Evolutionary conservation across 2,113 vertebrate genomes (phyloP).

Genomic region (Brachyistius frenatus): DNA sequence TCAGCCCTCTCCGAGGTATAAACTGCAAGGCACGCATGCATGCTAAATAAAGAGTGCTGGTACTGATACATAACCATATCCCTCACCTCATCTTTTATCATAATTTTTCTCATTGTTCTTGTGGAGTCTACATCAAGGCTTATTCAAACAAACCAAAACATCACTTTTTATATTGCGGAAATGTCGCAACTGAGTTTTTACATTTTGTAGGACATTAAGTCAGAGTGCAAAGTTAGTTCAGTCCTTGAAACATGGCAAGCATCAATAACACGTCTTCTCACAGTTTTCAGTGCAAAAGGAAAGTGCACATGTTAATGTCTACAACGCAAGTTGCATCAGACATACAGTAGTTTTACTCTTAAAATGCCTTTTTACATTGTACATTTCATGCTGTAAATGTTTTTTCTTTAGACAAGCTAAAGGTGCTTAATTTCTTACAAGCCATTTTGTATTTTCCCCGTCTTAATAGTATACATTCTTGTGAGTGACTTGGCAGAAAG

Average conservation of each 20-base stretch:
- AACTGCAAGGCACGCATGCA: conserved; percentile 42
- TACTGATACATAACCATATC: conserved; percentile 44
- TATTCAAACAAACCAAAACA: conserved; percentile 45
- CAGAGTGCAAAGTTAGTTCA: not conserved
- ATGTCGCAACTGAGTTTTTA: conserved; percentile 4
- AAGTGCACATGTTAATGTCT: too few relatives aligned
- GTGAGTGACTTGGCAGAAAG: conserved; percentile 11
- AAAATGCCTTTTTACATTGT: conserved; percentile 1
- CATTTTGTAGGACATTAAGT: conserved; percentile 8
- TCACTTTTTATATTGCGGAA: conserved; percentile 18
- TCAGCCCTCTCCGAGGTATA: conserved; percentile 40
- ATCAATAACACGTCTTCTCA: too few relatives aligned
- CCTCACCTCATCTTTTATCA: conserved; percentile 51
- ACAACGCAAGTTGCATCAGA: not conserved
- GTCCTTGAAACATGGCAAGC: not conserved
- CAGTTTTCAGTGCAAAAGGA: too few relatives aligned
- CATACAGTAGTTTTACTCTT: conserved; percentile 1
- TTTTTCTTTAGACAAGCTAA: not conserved
- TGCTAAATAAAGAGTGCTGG: conserved; percentile 54
- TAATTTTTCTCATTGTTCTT: conserved; percentile 15
- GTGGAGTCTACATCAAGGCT: conserved; percentile 33
- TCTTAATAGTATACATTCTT: conserved; percentile 7
- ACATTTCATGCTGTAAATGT: not conserved
- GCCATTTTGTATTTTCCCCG: conserved; percentile 1
- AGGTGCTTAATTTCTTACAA: conserved; percentile 6